Evolutionary conservation across 2,797 vertebrate genomes (phyloP), one percentile per base, ranked within the genome.

Genomic region (Chaenodraco wilsoni): DNA sequence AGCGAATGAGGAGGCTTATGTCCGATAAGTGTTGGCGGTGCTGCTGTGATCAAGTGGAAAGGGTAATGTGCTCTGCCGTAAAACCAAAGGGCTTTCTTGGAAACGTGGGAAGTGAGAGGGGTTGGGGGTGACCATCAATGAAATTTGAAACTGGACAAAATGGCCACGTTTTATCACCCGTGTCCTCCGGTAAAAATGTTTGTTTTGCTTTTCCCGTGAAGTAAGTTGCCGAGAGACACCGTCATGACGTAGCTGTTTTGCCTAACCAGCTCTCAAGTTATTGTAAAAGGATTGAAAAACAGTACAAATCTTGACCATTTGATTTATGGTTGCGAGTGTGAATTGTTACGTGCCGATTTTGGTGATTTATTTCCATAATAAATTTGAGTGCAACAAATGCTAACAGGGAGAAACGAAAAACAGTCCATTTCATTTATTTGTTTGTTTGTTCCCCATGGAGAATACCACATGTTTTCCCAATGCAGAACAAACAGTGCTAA

Each of bases 51-150:
- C 70, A 71, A 69, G 62, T 65, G 61, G 76, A 87, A 84, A 64
- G 62, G 85, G 65, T 89, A 90, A 88, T 81, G 81, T 72, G 70
- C 62, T 78, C 41, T 50, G 64, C 37, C 60, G 67, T 62, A 41
- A 86, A 81, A 68, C 61, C 59, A 77, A 79, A 62, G 44, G 48
- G 44, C 48, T 72, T 84, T 74, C 41, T 60, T 72, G 54, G 65
- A 76, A 86, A 72, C 41, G 23, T 40, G 13, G 49, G 55, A 50
- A 67, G 33, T 43, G 23, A 57, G 56, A 60, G 37, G 40, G 15
- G 17, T n/a, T 66, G 10, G n/a, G 13, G 52, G 10, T 61, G 55
- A 55, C 62, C 65, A 54, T 14, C 55, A 56, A 52, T 74, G 45
- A 81, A 74, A 81, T 70, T 1, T 76, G 44, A 86, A 76, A 61